phyloP scores from a whole-genome alignment of 2,888 invertebrate species.

The Stenchaetothrips biformis region DNA sequence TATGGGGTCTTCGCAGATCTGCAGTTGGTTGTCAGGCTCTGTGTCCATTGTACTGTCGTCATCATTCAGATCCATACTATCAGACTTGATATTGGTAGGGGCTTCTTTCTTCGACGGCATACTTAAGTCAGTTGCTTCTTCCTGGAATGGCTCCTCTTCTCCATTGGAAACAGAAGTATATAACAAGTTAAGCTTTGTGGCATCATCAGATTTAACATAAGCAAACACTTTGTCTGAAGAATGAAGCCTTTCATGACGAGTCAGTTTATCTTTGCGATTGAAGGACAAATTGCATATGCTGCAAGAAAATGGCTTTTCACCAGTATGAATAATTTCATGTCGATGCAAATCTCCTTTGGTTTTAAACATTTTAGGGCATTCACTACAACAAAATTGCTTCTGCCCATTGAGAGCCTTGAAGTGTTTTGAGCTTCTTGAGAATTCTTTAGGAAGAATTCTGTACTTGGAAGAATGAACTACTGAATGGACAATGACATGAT shows the following conservation, averaged over 20 bases:
- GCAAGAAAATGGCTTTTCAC: constrained; percentile 64
- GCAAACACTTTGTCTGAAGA: constrained; percentile 40
- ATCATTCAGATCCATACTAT: neutral
- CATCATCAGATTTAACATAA: neutral
- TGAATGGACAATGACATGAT: constrained; percentile 63
- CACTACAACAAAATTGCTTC: constrained; percentile 50
- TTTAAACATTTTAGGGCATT: constrained; percentile 68
- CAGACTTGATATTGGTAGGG: neutral
- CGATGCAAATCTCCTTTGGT: constrained; percentile 61
- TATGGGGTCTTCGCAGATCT: neutral
- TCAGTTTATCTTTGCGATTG: constrained; percentile 62
- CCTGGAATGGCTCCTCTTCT: neutral
- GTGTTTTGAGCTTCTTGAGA: constrained; percentile 55
- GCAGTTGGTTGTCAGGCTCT: neutral
- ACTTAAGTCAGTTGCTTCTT: neutral
- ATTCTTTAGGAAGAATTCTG: constrained; percentile 66
- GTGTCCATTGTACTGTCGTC: neutral
- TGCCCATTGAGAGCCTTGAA: constrained; percentile 38
- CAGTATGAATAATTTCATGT: constrained; percentile 68
- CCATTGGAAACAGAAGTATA: neutral
- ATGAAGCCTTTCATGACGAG: constrained; percentile 63
- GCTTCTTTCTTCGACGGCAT: constrained; percentile 5
- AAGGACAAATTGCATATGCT: constrained; percentile 59
- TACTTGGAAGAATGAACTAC: constrained; percentile 67
- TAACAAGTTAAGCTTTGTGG: neutral